Conservation (phyloP, 1,140 invertebrate species). For the Drosophila setifemur region DNA sequence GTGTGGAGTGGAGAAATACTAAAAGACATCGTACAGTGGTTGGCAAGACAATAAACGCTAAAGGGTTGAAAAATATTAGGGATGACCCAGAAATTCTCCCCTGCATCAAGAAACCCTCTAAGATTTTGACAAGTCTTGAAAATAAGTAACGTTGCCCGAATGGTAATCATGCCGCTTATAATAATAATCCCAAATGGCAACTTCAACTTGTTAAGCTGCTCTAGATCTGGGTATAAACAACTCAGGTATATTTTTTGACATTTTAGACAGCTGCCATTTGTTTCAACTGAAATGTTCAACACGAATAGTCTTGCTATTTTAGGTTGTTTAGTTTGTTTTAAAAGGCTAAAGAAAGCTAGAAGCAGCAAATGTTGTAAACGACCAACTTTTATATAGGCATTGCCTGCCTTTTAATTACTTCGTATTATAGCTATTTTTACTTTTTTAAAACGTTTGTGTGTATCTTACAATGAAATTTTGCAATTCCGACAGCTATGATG, state of each 20-base stretch:
- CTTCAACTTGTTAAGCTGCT: neutral
- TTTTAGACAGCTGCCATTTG: conserved; percentile 22
- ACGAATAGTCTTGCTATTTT: neutral
- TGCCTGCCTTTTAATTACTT: too few relatives aligned
- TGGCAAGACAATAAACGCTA: neutral
- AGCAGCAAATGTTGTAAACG: too few relatives aligned
- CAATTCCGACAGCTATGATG: too few relatives aligned
- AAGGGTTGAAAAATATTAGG: neutral
- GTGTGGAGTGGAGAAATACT: neutral
- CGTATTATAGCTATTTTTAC: too few relatives aligned
- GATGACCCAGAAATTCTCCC: neutral
- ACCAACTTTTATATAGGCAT: too few relatives aligned
- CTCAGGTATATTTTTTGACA: conserved; percentile 9
- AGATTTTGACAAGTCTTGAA: neutral
- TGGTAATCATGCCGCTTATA: conserved; percentile 8
- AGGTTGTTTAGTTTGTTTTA: too few relatives aligned
- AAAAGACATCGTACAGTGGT: conserved; percentile 29
- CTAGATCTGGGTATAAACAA: neutral
- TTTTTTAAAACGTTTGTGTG: too few relatives aligned
- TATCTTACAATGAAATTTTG: too few relatives aligned
- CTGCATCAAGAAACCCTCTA: neutral
- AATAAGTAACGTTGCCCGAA: conserved; percentile 7
- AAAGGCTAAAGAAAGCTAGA: too few relatives aligned
- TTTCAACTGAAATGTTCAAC: neutral
- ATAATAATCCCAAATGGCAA: neutral